A percentile compares a stretch with the other conserved stretches of the same genome.
Conservation (phyloP, 2,797 vertebrate genomes). For the Hylomyscus alleni region DNA sequence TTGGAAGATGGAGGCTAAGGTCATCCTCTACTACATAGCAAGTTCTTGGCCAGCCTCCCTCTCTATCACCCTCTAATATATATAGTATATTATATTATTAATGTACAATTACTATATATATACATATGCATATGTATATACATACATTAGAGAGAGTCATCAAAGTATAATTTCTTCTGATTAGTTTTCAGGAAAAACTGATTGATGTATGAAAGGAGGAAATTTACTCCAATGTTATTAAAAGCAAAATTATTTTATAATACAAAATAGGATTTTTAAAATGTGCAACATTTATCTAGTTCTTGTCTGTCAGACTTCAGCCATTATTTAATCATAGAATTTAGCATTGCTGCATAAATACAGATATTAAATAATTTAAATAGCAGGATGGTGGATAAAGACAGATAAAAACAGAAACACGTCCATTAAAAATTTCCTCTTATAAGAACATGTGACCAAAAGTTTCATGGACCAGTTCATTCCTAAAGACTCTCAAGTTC, state of each 20-base stretch:
- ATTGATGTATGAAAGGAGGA: neutral
- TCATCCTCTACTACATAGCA: neutral
- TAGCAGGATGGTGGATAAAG: neutral
- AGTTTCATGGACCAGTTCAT: neutral
- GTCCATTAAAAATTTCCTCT: neutral
- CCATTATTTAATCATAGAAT: neutral
- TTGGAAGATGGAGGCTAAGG: neutral
- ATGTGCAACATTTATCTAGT: constrained; percentile 23
- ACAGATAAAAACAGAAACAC: neutral
- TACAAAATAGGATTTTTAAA: constrained; percentile 19
- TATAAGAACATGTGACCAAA: neutral
- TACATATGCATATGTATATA: too few species aligned
- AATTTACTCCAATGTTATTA: neutral
- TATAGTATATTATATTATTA: neutral
- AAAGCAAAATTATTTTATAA: constrained; percentile 46
- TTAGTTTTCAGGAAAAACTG: neutral
- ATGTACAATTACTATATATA: neutral
- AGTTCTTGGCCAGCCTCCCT: neutral
- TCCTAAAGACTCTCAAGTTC: neutral
- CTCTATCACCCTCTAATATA: neutral
- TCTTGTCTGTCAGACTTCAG: constrained; percentile 31
- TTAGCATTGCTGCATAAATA: neutral
- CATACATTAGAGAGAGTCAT: neutral
- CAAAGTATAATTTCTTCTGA: constrained; percentile 1
- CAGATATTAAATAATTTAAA: constrained; percentile 2